phyloP scores from a whole-genome alignment of 2,888 invertebrate genomes.

The Agrypnus murinus region DNA sequence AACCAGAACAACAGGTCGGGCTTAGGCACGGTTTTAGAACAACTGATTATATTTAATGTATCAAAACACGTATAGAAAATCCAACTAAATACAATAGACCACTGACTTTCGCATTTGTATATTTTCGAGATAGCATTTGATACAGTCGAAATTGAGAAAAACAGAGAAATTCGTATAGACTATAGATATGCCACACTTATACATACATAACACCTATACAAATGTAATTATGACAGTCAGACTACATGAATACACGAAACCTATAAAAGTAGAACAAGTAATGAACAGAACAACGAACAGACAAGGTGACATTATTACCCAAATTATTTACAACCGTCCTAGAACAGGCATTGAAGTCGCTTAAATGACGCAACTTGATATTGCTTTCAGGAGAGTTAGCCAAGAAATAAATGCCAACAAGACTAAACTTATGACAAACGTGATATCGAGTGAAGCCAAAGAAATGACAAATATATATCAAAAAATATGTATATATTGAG shows the following conservation, averaged over 20 bases:
- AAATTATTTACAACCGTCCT: conserved; percentile 8
- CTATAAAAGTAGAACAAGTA: conserved; percentile 12
- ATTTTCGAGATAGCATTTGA: conserved; percentile 9
- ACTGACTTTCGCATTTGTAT: neutral
- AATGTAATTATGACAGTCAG: conserved; percentile 11
- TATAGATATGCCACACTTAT: conserved; percentile 8
- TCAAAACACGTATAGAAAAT: neutral
- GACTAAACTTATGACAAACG: neutral
- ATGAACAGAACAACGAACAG: too few relatives aligned
- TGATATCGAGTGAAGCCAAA: neutral
- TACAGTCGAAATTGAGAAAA: neutral
- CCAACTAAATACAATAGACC: too few relatives aligned
- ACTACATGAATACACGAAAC: conserved; percentile 12
- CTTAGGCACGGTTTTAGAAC: conserved; percentile 1
- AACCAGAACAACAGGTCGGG: neutral
- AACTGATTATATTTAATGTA: neutral
- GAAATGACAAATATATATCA: too few relatives aligned
- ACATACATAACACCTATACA: conserved; percentile 7
- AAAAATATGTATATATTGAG: too few relatives aligned
- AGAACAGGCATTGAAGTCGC: neutral
- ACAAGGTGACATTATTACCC: conserved; percentile 4
- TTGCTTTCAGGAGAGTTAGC: neutral
- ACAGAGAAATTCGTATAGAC: neutral
- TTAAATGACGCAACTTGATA: conserved; percentile 6
- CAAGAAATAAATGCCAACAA: conserved; percentile 1